Conservation (phyloP, 1,140 invertebrate species). For the Caerostris darwini region DNA sequence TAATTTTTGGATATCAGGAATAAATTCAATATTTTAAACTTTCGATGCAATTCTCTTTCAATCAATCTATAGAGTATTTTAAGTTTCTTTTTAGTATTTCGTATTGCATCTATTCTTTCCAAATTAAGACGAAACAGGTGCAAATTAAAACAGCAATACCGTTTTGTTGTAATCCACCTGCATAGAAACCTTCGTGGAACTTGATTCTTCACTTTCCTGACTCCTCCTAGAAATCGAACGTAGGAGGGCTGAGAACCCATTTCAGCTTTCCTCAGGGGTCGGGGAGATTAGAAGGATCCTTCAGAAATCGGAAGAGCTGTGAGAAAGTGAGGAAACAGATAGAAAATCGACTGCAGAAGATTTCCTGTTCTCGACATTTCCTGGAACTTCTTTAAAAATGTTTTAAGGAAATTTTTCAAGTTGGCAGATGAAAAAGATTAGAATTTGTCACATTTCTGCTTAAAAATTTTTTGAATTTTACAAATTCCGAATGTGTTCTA, state of each 20-base stretch:
- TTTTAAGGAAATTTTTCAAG: no score
- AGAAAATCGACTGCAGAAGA: background rate
- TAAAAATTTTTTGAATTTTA: no score
- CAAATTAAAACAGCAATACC: no score
- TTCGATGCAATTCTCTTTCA: no score
- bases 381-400: background rate
- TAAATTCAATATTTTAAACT: no score
- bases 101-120: no score
- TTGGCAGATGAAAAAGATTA: background rate
- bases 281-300: background rate
- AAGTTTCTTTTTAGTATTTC: no score
- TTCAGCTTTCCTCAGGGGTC: background rate
- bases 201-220: background rate
- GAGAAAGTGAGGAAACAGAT: slow-evolving; percentile 1
- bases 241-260: background rate
- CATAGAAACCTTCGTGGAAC: background rate
- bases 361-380: background rate
- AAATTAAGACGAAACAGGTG: no score
- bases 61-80: no score
- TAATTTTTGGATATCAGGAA: no score
- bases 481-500: no score
- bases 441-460: no score
- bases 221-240: background rate
- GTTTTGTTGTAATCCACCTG: background rate
- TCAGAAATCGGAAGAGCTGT: background rate